Percentiles rank a stretch among this genome's conserved stretches.
Evolutionary conservation across 2,888 invertebrate species (phyloP).

Genomic region (Drosophila cognata): DNA sequence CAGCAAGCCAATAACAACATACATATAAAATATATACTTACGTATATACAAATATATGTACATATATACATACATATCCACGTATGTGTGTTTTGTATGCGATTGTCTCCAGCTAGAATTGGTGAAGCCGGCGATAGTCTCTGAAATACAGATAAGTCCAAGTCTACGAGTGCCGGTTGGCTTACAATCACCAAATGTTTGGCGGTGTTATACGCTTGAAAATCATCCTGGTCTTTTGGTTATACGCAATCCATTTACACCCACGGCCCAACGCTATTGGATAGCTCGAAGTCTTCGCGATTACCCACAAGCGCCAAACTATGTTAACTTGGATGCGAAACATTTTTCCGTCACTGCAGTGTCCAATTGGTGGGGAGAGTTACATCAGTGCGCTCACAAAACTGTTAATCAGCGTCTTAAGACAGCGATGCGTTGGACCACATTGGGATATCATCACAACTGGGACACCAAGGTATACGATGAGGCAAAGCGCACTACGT

Average conservation of each 20-base stretch:
- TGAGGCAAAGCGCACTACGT: slow-evolving; percentile 88
- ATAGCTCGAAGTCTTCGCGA: slow-evolving; percentile 90
- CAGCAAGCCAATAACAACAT: neutral
- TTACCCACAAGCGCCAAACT: slow-evolving; percentile 90
- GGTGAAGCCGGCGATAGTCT: slow-evolving; percentile 20
- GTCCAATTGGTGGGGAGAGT: slow-evolving; percentile 89
- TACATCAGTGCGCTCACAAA: slow-evolving; percentile 71
- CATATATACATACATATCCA: neutral
- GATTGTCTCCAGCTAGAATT: slow-evolving; percentile 15
- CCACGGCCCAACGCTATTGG: slow-evolving; percentile 93
- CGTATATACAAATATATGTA: neutral
- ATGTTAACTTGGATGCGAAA: slow-evolving; percentile 78
- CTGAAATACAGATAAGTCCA: neutral
- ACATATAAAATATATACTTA: neutral
- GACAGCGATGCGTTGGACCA: slow-evolving; percentile 93
- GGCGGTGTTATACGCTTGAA: slow-evolving; percentile 88
- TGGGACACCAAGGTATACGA: slow-evolving; percentile 97
- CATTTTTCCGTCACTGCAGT: slow-evolving; percentile 66
- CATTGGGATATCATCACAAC: slow-evolving; percentile 98
- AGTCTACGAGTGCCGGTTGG: slow-evolving; percentile 56
- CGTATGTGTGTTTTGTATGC: slow-evolving; percentile 2
- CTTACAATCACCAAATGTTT: slow-evolving; percentile 85
- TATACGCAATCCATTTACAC: slow-evolving; percentile 93
- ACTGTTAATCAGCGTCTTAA: slow-evolving; percentile 76
- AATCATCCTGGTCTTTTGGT: slow-evolving; percentile 91